Percentiles rank a stretch among this genome's conserved stretches.
Conservation (phyloP, 2,888 invertebrate genomes). For the Drosophila parthenogenetica region DNA sequence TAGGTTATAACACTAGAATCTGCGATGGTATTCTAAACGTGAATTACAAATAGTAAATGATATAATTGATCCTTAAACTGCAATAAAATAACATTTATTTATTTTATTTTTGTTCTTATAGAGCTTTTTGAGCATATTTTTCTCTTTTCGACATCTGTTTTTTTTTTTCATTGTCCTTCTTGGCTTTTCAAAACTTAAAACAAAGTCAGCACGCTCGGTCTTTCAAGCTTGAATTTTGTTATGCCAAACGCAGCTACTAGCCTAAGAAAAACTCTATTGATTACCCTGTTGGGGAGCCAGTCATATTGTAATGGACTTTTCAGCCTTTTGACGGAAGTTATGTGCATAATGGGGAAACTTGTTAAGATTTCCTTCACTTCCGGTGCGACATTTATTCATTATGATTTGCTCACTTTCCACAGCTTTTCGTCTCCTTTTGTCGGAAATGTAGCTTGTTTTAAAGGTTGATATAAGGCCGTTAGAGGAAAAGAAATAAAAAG, state of each 20-base stretch:
- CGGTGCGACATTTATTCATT: slow-evolving; percentile 81
- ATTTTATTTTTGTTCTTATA: too few relatives aligned
- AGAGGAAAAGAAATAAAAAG: neutral
- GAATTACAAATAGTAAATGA: too few relatives aligned
- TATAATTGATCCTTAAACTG: too few relatives aligned
- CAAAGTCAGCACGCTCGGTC: slow-evolving; percentile 77
- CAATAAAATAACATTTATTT: neutral
- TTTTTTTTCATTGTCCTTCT: neutral
- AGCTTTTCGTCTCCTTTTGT: slow-evolving; percentile 14
- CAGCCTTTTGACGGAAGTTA: slow-evolving; percentile 69
- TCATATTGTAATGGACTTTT: slow-evolving; percentile 45
- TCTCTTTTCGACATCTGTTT: neutral
- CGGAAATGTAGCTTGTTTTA: neutral
- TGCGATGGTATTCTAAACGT: too few relatives aligned
- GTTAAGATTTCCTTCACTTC: slow-evolving; percentile 71
- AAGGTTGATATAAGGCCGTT: neutral
- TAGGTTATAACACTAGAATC: too few relatives aligned
- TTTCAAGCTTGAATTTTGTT: slow-evolving; percentile 65
- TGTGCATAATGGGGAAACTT: slow-evolving; percentile 61
- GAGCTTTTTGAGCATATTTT: neutral
- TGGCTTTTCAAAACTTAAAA: slow-evolving; percentile 64
- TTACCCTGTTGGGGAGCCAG: slow-evolving; percentile 1
- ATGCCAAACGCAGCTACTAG: slow-evolving; percentile 40
- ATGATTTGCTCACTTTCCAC: slow-evolving; percentile 74
- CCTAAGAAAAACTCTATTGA: too few relatives aligned